These are phyloP conservation scores for Tupaia tana DNA, from an alignment of 2,113 vertebrate species.

Conservation along the genomic window DNA sequence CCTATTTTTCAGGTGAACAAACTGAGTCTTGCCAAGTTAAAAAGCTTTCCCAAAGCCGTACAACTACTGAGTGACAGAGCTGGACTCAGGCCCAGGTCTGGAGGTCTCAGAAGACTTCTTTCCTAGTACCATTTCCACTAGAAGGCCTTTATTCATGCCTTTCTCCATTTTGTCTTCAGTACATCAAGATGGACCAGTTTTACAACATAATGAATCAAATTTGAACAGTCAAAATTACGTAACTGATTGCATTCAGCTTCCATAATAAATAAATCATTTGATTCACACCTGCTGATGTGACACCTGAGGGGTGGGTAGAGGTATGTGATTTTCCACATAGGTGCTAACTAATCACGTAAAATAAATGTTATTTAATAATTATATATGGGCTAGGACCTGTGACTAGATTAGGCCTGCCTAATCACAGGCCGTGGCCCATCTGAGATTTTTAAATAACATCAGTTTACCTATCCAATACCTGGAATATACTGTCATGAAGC, in stretches of 20 bases:
- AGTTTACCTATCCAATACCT: slow-evolving; percentile 36
- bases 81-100: not conserved
- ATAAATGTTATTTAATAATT: slow-evolving; percentile 61
- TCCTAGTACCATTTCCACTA: not conserved
- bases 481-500: slow-evolving; percentile 59
- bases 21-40: not conserved
- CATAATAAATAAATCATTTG: slow-evolving; percentile 64
- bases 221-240: slow-evolving; percentile 60
- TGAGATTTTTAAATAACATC: not conserved
- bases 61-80: not conserved
- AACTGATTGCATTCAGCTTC: slow-evolving; percentile 71
- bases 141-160: not conserved
- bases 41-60: not conserved
- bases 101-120: not conserved
- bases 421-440: no score
- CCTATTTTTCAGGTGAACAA: not conserved
- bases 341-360: slow-evolving; percentile 18
- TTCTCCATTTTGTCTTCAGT: not conserved
- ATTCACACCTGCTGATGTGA: slow-evolving; percentile 60
- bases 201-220: slow-evolving; percentile 52
- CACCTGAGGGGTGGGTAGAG: not conserved
- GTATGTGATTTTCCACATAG: not conserved
- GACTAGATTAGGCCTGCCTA: not conserved
- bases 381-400: not conserved
- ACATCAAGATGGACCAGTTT: not conserved